Conservation (phyloP, 2,797 vertebrate genomes). For the Gymnocypris eckloni region DNA sequence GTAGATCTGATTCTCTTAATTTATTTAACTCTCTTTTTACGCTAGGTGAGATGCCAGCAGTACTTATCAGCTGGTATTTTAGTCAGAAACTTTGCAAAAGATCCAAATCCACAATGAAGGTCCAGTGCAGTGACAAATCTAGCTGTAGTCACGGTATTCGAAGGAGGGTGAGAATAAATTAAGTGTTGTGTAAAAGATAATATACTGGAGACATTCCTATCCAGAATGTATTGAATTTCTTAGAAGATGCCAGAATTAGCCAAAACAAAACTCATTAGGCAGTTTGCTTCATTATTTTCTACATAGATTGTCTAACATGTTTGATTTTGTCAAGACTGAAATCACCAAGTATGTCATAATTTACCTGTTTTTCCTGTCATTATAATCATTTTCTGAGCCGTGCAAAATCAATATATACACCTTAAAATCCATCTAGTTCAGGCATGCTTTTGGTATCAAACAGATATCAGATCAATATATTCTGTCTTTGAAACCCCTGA, state of each 20-base stretch:
- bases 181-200: not conserved
- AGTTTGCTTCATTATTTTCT: not conserved
- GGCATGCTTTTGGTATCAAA: not conserved
- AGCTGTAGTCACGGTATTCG: slow-evolving; percentile 2
- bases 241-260: not conserved
- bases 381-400: not conserved
- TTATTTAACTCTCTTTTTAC: slow-evolving; percentile 16
- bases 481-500: not conserved
- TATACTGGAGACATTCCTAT: slow-evolving; percentile 7
- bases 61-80: not conserved
- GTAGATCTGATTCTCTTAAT: slow-evolving; percentile 2
- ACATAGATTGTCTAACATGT: not conserved
- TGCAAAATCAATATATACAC: not conserved
- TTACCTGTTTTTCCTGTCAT: not conserved
- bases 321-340: not conserved
- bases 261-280: not conserved
- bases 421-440: not conserved
- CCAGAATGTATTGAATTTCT: not conserved
- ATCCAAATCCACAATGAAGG: slow-evolving; percentile 11
- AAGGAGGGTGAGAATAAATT: not conserved
- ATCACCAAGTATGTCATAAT: not conserved
- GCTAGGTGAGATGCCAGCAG: not conserved
- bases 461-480: not conserved
- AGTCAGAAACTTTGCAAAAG: slow-evolving; percentile 4
- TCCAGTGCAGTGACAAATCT: not conserved